These are phyloP conservation scores for Drosophila sucinea DNA, from an alignment of 1,140 invertebrate species.

Conservation along the genomic window DNA sequence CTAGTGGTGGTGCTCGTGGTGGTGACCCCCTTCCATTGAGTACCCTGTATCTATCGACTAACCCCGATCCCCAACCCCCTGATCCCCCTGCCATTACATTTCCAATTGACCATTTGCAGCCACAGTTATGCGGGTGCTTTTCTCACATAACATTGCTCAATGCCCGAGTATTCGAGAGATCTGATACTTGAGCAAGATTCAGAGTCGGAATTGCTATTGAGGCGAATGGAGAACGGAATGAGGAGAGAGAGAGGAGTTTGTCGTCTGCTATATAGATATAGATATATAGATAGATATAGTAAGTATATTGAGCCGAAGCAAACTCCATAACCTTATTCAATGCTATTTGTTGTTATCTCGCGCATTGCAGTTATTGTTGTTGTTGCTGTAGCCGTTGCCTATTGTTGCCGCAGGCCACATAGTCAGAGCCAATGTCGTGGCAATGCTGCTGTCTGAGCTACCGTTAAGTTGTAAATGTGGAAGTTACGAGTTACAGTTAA, in stretches of 20 bases:
- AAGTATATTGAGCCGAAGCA: constrained; percentile 19
- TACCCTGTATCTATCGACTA: too few relatives aligned
- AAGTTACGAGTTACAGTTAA: constrained; percentile 55
- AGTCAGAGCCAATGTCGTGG: constrained; percentile 61
- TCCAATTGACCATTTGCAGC: constrained; percentile 36
- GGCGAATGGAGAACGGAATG: background rate
- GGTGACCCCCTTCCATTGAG: constrained; percentile 12
- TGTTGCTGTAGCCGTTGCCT: constrained; percentile 2
- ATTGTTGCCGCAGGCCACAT: constrained; percentile 38
- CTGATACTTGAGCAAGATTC: constrained; percentile 21
- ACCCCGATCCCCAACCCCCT: background rate
- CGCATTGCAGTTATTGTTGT: constrained; percentile 28
- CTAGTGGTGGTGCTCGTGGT: background rate
- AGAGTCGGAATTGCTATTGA: constrained; percentile 11
- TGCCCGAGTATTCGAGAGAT: constrained; percentile 38
- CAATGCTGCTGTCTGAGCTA: constrained; percentile 39
- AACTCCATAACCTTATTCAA: constrained; percentile 74
- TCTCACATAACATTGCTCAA: constrained; percentile 53
- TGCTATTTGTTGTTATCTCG: constrained; percentile 64
- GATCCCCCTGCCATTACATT: constrained; percentile 11
- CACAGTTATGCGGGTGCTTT: constrained; percentile 66
- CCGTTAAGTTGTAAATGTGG: constrained; percentile 56
- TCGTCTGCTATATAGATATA: constrained; percentile 26
- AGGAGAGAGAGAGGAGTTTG: constrained; percentile 10
- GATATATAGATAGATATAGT: background rate